These are phyloP conservation scores for Conomelus anceps DNA, from an alignment of 2,888 invertebrate genomes.

Conservation along the genomic window DNA sequence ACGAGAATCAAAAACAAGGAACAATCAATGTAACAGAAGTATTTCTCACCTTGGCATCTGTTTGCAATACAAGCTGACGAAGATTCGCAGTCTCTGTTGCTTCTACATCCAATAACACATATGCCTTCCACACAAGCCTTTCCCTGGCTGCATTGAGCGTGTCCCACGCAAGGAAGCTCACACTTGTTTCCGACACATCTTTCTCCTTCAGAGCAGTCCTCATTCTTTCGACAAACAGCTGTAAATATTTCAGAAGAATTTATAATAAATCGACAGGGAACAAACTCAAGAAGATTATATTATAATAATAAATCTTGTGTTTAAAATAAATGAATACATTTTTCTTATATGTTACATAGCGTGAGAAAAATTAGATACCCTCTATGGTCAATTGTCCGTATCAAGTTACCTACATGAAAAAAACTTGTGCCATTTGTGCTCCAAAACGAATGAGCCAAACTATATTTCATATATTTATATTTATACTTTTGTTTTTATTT, in stretches of 20 bases:
- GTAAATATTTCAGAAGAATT: conserved; percentile 14
- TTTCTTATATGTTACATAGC: no score
- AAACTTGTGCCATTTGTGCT: no score
- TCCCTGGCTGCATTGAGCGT: conserved; percentile 69
- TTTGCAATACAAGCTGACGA: conserved; percentile 76
- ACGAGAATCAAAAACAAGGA: neutral
- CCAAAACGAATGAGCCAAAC: no score
- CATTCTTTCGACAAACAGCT: conserved; percentile 33
- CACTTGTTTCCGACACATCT: conserved; percentile 72
- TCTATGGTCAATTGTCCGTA: no score
- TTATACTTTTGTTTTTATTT: no score
- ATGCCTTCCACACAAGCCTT: conserved; percentile 75
- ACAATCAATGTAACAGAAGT: neutral
- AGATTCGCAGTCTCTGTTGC: conserved; percentile 69
- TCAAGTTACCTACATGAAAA: no score
- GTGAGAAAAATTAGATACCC: no score
- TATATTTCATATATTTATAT: no score
- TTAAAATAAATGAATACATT: no score
- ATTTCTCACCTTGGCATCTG: conserved; percentile 56
- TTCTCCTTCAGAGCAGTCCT: conserved; percentile 57
- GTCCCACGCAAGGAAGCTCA: conserved; percentile 68
- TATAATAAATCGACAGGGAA: no score
- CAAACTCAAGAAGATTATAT: neutral
- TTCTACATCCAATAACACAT: conserved; percentile 77
- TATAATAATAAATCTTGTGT: neutral